Percentiles rank a stretch among this genome's conserved stretches.
Conservation (phyloP, 2,888 invertebrate genomes). For the Drosophila limbata region DNA sequence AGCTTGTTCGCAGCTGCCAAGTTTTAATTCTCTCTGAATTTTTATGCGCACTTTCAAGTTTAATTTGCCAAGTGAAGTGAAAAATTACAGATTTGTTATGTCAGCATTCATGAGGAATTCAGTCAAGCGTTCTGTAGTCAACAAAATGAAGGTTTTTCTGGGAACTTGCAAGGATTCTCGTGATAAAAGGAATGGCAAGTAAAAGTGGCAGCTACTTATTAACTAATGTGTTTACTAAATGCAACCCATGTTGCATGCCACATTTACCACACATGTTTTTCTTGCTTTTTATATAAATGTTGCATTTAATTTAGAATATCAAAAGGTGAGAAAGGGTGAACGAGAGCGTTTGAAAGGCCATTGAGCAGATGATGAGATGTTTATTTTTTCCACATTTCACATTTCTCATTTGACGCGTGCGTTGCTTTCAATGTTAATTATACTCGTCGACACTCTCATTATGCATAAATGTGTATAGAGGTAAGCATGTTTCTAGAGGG, state of each 20-base stretch:
- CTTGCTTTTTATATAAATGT: constrained; percentile 21
- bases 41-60: not conserved
- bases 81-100: not conserved
- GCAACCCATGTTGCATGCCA: constrained; percentile 2
- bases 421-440: constrained; percentile 76
- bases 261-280: constrained; percentile 23
- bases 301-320: constrained; percentile 52
- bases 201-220: constrained; percentile 12
- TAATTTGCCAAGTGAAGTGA: constrained; percentile 2
- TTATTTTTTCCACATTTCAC: constrained; percentile 40
- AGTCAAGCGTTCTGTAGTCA: not conserved
- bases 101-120: constrained; percentile 2
- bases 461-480: constrained; percentile 73
- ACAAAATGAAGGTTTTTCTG: constrained; percentile 1
- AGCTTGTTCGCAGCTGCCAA: too few species aligned
- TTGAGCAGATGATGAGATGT: constrained; percentile 49
- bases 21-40: not conserved
- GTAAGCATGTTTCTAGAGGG: constrained; percentile 51
- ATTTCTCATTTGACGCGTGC: constrained; percentile 65
- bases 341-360: constrained; percentile 52
- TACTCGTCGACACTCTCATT: constrained; percentile 64
- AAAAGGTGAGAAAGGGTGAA: constrained; percentile 24
- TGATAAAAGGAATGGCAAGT: not conserved
- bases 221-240: constrained; percentile 21
- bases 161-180: not conserved